A percentile compares a stretch with the other conserved stretches of the same genome.
Evolutionary conservation across 2,888 invertebrate genomes (phyloP).

Genomic region (Eupithecia inturbata): DNA sequence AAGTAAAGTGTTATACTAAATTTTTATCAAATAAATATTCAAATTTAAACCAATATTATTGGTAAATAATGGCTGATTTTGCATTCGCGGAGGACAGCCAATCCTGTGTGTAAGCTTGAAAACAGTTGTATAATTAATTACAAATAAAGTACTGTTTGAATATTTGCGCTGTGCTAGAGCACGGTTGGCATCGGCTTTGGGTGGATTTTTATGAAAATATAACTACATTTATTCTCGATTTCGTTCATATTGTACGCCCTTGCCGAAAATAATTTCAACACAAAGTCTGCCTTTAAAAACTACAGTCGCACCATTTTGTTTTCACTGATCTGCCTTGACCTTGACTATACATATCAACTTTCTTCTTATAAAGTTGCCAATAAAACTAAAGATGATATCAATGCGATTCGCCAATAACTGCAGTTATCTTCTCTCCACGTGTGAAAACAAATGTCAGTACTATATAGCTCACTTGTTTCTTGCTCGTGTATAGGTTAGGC

Average conservation of each 20-base stretch:
- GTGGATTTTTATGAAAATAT: background rate
- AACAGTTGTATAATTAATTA: background rate
- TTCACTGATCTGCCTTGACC: background rate
- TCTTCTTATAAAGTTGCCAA: constrained; percentile 18
- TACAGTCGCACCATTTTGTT: background rate
- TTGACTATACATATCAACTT: constrained; percentile 1
- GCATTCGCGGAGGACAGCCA: no score
- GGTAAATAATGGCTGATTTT: no score
- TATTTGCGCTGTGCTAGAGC: background rate
- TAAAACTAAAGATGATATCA: constrained; percentile 23
- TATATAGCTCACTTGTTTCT: background rate
- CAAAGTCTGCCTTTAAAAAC: no score
- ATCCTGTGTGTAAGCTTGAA: background rate
- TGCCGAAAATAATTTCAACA: no score
- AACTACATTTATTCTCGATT: no score
- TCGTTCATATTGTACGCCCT: no score
- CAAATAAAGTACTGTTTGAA: background rate
- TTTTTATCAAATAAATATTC: no score
- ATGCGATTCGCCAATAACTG: constrained; percentile 14
- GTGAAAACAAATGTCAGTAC: constrained; percentile 2
- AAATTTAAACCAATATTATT: no score
- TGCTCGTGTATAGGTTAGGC: background rate
- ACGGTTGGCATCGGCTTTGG: background rate
- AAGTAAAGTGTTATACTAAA: no score
- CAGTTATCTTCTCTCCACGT: constrained; percentile 12